These are phyloP conservation scores for Formicarius rufipectus DNA, from an alignment of 2,113 vertebrate genomes.

Conservation along the genomic window DNA sequence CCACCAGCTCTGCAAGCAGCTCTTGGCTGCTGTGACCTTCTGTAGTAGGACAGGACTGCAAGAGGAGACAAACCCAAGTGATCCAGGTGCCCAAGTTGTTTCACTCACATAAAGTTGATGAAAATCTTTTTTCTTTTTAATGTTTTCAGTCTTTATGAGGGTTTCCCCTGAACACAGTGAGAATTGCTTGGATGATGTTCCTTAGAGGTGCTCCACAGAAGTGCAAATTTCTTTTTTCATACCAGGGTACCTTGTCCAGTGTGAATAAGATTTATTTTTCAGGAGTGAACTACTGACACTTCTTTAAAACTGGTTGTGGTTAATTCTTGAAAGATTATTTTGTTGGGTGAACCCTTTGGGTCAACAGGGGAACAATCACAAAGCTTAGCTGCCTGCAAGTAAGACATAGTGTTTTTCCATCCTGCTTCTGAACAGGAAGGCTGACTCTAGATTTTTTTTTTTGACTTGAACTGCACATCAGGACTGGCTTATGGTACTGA, in stretches of 20 bases:
- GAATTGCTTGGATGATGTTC: background rate
- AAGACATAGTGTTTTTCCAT: background rate
- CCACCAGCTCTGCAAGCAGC: background rate
- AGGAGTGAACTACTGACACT: background rate
- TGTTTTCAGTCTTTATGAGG: background rate
- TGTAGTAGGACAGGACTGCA: background rate
- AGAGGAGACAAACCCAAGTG: background rate
- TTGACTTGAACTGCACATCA: background rate
- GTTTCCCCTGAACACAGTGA: background rate
- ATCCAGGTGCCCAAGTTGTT: background rate
- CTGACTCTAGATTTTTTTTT: background rate
- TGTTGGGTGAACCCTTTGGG: background rate
- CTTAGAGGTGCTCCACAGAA: background rate
- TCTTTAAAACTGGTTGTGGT: background rate
- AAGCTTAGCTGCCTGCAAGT: background rate
- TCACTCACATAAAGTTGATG: background rate
- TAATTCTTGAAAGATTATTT: background rate
- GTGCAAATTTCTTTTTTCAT: background rate
- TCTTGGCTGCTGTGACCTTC: background rate
- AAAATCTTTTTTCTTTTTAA: background rate
- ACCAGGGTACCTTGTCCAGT: background rate
- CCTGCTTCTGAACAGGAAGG: background rate
- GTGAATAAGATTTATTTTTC: background rate
- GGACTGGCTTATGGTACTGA: background rate
- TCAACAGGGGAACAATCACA: background rate